phyloP scores from a whole-genome alignment of 1,140 invertebrate genomes.

The Neodiprion lecontei region DNA sequence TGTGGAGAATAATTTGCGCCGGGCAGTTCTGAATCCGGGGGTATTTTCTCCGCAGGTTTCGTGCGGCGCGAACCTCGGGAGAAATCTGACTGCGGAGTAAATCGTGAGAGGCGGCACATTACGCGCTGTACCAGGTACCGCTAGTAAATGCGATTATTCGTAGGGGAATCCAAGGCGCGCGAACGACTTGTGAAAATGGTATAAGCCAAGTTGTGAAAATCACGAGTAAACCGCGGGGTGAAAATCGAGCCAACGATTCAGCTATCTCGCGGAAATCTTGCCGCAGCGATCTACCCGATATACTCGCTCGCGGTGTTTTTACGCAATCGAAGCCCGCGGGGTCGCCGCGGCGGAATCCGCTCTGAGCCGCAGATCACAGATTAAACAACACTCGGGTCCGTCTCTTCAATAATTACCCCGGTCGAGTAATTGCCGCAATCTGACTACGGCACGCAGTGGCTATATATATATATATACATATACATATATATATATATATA shows the following conservation, averaged over 20 bases:
- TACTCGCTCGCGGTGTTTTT: constrained; percentile 34
- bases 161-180: too few relatives aligned
- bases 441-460: constrained; percentile 55
- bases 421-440: constrained; percentile 58
- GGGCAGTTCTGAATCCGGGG: too few relatives aligned
- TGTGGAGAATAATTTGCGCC: too few relatives aligned
- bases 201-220: constrained; percentile 35
- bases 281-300: constrained; percentile 17
- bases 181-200: neutral
- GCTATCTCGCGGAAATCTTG: constrained; percentile 13
- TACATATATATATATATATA: constrained; percentile 33
- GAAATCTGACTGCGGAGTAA: too few relatives aligned
- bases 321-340: constrained; percentile 47
- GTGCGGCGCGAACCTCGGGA: too few relatives aligned
- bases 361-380: constrained; percentile 51
- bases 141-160: too few relatives aligned
- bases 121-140: too few relatives aligned
- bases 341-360: constrained; percentile 34
- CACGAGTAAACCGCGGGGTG: constrained; percentile 19
- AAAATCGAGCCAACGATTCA: neutral
- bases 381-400: constrained; percentile 60
- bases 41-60: too few relatives aligned
- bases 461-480: too few relatives aligned
- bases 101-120: too few relatives aligned
- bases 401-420: constrained; percentile 59